A percentile compares a stretch with the other conserved stretches of the same genome.
phyloP scores from a whole-genome alignment of 2,113 vertebrate genomes.

The Gymnocephalus cernua region DNA sequence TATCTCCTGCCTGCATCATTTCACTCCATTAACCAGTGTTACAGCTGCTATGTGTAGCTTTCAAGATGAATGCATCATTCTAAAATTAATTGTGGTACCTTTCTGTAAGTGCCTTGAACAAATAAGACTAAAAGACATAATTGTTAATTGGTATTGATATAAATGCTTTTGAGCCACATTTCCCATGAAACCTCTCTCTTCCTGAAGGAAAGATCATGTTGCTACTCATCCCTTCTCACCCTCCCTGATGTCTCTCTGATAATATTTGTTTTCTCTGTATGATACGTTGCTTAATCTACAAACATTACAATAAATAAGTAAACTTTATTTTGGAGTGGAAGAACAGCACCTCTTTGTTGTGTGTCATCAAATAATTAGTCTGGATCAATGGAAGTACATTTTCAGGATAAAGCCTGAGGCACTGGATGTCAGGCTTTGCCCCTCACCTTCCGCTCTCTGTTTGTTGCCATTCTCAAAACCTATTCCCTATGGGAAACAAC shows the following conservation, averaged over 20 bases:
- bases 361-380: neutral
- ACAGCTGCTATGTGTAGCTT: neutral
- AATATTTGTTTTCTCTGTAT: constrained; percentile 1
- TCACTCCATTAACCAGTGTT: neutral
- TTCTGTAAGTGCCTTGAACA: neutral
- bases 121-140: neutral
- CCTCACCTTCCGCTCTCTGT: too few species aligned
- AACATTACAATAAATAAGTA: neutral
- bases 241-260: neutral
- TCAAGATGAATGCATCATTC: constrained; percentile 10
- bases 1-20: constrained; percentile 4
- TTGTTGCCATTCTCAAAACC: too few species aligned
- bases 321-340: neutral
- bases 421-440: too few species aligned
- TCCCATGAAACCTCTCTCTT: neutral
- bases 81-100: neutral
- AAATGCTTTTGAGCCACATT: neutral
- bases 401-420: too few species aligned
- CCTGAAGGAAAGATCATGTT: neutral
- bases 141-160: neutral
- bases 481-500: too few species aligned
- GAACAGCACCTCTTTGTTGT: neutral
- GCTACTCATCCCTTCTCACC: neutral
- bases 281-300: neutral
- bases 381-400: too few species aligned